phyloP scores from a whole-genome alignment of 64 coral and sea anemone genomes.

The Pachyseris speciosa region DNA sequence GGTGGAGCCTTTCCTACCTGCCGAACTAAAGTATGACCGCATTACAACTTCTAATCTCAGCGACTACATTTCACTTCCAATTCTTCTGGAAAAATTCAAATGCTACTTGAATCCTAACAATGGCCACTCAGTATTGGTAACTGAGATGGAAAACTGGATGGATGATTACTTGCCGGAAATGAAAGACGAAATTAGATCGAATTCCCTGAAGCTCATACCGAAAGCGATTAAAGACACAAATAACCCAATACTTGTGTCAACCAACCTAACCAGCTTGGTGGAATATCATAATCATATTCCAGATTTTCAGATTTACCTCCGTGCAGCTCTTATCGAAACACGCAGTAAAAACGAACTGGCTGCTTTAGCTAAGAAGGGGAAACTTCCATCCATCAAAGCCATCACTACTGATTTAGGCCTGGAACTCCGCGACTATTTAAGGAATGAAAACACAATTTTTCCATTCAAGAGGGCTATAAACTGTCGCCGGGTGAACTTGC shows the following conservation, averaged over 20 bases:
- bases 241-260: not conserved
- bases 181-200: no score
- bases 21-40: slow-evolving; percentile 20
- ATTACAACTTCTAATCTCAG: no score
- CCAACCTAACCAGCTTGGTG: not conserved
- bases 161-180: not conserved
- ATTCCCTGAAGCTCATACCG: not conserved
- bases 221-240: slow-evolving; percentile 30
- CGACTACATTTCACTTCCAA: slow-evolving; percentile 53
- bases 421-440: slow-evolving; percentile 3
- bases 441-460: slow-evolving; percentile 16
- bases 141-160: not conserved
- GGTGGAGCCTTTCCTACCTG: not conserved
- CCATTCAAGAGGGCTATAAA: slow-evolving; percentile 40
- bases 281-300: not conserved
- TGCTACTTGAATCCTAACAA: not conserved
- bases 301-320: slow-evolving; percentile 3
- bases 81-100: not conserved
- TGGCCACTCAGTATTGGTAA: not conserved
- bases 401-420: not conserved
- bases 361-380: not conserved
- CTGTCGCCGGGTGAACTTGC: not conserved
- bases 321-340: not conserved
- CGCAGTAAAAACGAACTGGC: no score
- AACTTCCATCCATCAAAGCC: not conserved